Evolutionary conservation across 1,140 invertebrate genomes (phyloP).

Genomic region (Hypsibius dujardini): DNA sequence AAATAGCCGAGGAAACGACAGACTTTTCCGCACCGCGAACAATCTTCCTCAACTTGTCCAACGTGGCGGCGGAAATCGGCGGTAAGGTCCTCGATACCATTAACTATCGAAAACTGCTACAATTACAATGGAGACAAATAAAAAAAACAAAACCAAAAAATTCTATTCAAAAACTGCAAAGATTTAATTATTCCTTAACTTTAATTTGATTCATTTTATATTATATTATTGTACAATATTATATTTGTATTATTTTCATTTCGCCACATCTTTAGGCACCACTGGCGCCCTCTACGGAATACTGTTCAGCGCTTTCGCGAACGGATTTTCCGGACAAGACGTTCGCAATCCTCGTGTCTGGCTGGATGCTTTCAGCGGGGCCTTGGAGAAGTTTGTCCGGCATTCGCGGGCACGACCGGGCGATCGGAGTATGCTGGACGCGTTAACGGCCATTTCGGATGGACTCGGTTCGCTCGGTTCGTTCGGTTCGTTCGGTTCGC

Average conservation of each 20-base stretch:
- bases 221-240: too few species aligned
- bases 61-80: too few species aligned
- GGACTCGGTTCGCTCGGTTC: too few species aligned
- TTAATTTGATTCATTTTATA: too few species aligned
- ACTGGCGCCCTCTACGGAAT: conserved; percentile 52
- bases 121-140: too few species aligned
- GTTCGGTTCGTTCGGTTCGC: neutral
- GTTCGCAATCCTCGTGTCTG: neutral
- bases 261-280: conserved; percentile 34
- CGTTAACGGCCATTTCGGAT: neutral
- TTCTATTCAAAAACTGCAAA: too few species aligned
- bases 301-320: conserved; percentile 45
- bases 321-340: conserved; percentile 28
- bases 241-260: neutral
- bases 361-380: neutral
- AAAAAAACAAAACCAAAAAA: too few species aligned
- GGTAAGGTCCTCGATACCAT: too few species aligned
- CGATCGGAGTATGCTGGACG: conserved; percentile 2
- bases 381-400: neutral
- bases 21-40: too few species aligned
- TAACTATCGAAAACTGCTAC: too few species aligned
- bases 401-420: neutral
- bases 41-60: too few species aligned
- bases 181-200: too few species aligned
- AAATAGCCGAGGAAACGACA: conserved; percentile 43